A percentile compares a stretch with the other conserved stretches of the same genome.
Evolutionary conservation across 1,140 invertebrate species (phyloP).

Genomic region (Caerostris extrusa): DNA sequence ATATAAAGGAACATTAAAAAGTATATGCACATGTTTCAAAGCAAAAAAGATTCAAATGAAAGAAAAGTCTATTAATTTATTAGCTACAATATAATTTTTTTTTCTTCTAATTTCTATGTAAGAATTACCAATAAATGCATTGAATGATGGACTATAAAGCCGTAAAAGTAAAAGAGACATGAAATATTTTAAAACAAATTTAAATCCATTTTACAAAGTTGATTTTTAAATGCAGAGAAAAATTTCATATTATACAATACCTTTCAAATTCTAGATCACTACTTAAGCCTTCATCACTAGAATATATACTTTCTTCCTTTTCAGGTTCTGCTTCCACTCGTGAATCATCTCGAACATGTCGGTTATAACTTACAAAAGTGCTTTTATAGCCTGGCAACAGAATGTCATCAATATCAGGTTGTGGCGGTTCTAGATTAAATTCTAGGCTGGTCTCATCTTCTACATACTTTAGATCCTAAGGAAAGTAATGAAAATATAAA

Average conservation of each 20-base stretch:
- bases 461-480: constrained; percentile 40
- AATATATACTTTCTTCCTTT: constrained; percentile 65
- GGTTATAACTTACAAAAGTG: constrained; percentile 38
- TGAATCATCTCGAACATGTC: constrained; percentile 22
- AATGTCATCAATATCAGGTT: constrained; percentile 43
- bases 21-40: too few species aligned
- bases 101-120: too few species aligned
- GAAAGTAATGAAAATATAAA: background rate
- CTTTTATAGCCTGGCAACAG: background rate
- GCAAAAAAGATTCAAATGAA: too few species aligned
- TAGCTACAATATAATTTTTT: too few species aligned
- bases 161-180: too few species aligned
- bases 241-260: background rate
- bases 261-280: constrained; percentile 73
- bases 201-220: too few species aligned
- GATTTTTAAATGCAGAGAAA: too few species aligned
- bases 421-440: background rate
- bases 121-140: too few species aligned
- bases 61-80: too few species aligned
- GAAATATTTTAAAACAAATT: too few species aligned
- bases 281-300: constrained; percentile 68
- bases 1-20: too few species aligned
- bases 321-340: constrained; percentile 42
- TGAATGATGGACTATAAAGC: too few species aligned
- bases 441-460: constrained; percentile 66